Evolutionary conservation across 2,113 vertebrate genomes (phyloP).

Genomic region (Ancistrus triradiatus): DNA sequence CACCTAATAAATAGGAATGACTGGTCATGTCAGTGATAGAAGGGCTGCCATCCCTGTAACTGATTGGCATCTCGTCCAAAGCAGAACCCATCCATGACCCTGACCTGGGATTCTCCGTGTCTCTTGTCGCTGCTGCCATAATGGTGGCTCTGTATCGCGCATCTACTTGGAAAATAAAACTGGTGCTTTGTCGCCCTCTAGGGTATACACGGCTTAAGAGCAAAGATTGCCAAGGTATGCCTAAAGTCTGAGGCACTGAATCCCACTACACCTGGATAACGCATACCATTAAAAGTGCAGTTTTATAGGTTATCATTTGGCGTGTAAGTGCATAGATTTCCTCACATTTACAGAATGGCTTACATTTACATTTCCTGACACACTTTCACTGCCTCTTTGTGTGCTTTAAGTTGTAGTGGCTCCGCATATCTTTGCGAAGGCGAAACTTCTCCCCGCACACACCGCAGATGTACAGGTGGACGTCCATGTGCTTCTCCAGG

Average conservation of each 20-base stretch:
- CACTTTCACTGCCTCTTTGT: conserved; percentile 77
- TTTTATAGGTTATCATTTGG: conserved; percentile 59
- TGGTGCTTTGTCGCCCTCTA: no score
- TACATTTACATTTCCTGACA: conserved; percentile 27
- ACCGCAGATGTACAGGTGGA: conserved; percentile 95
- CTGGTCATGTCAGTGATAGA: no score
- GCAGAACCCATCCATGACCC: no score
- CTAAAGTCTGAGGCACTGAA: conserved; percentile 34
- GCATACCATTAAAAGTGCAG: conserved; percentile 64
- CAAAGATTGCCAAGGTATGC: not conserved
- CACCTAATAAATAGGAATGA: no score
- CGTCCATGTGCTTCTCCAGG: conserved; percentile 96
- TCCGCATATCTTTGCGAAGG: conserved; percentile 96
- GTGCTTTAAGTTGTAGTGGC: conserved; percentile 97
- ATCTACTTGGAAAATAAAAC: no score
- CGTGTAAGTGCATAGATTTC: conserved; percentile 63
- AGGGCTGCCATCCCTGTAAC: no score
- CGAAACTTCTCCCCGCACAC: conserved; percentile 98
- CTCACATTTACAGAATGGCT: conserved; percentile 69
- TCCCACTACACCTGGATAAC: conserved; percentile 42
- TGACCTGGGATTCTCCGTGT: no score
- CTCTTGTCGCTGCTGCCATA: no score
- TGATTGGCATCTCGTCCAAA: no score
- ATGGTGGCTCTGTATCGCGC: no score
- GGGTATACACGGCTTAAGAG: no score